Evolutionary conservation across 2,888 invertebrate species (phyloP).

Genomic region (Megamerina dolium): DNA sequence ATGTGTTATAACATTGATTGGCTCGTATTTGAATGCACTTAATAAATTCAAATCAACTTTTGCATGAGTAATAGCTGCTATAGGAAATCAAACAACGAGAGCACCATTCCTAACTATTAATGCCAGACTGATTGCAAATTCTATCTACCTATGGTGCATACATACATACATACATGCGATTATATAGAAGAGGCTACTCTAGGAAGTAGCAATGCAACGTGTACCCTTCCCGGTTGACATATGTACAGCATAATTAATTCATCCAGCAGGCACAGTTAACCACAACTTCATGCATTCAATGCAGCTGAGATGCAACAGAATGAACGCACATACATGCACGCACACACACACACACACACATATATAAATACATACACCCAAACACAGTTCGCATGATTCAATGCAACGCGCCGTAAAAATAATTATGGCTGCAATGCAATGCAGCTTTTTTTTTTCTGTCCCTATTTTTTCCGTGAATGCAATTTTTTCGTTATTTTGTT

Average conservation of each 20-base stretch:
- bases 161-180: neutral
- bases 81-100: constrained; percentile 16
- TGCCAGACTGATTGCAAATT: neutral
- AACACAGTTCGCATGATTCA: neutral
- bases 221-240: neutral
- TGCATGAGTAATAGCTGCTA: constrained; percentile 13
- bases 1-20: too few species aligned
- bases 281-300: neutral
- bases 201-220: neutral
- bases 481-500: neutral
- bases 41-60: neutral
- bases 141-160: neutral
- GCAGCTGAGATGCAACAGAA: neutral
- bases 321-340: neutral
- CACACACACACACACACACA: neutral
- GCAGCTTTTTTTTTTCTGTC: constrained; percentile 1
- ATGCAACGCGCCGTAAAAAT: constrained; percentile 3
- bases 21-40: neutral
- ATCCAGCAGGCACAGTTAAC: neutral
- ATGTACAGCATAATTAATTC: constrained; percentile 3
- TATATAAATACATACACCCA: neutral
- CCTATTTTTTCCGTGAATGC: neutral
- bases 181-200: neutral
- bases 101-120: constrained; percentile 15
- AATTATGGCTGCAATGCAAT: constrained; percentile 2